Conservation (phyloP, 2,888 invertebrate species). For the Polydesmus complanatus region DNA sequence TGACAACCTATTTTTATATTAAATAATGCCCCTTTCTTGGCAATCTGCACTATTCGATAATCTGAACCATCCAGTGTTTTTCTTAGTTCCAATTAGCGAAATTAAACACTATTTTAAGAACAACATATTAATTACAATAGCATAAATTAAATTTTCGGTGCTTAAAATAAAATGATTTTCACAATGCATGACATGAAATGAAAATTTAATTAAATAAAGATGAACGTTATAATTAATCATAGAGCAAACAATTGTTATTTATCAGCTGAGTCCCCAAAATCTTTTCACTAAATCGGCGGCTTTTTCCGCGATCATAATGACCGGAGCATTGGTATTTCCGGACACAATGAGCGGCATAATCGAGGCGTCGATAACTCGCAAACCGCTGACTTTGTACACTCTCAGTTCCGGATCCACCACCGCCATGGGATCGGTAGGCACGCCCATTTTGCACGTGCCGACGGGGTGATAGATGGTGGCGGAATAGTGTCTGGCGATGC, state of each 20-base stretch:
- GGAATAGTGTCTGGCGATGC: constrained; percentile 14
- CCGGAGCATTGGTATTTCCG: constrained; percentile 24
- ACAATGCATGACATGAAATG: no score
- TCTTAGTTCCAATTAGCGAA: no score
- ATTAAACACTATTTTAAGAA: no score
- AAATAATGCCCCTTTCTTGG: no score
- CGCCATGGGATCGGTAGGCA: constrained; percentile 12
- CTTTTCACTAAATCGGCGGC: background rate
- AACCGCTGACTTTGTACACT: constrained; percentile 27
- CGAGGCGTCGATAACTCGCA: constrained; percentile 39
- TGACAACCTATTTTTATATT: no score
- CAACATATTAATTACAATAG: no score
- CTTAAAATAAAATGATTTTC: no score
- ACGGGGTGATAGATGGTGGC: constrained; percentile 16
- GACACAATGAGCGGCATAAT: constrained; percentile 39
- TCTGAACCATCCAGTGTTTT: no score
- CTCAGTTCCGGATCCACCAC: constrained; percentile 16
- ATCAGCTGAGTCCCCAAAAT: background rate
- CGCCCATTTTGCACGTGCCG: constrained; percentile 15
- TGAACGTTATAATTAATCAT: no score
- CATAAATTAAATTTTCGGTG: no score
- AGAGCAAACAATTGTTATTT: background rate
- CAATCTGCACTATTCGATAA: no score
- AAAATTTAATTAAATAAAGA: no score
- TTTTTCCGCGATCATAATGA: background rate